A percentile compares a stretch with the other conserved stretches of the same genome.
These are phyloP conservation scores for Trichacis sp. DNA, from an alignment of 2,888 invertebrate genomes.

Conservation along the genomic window DNA sequence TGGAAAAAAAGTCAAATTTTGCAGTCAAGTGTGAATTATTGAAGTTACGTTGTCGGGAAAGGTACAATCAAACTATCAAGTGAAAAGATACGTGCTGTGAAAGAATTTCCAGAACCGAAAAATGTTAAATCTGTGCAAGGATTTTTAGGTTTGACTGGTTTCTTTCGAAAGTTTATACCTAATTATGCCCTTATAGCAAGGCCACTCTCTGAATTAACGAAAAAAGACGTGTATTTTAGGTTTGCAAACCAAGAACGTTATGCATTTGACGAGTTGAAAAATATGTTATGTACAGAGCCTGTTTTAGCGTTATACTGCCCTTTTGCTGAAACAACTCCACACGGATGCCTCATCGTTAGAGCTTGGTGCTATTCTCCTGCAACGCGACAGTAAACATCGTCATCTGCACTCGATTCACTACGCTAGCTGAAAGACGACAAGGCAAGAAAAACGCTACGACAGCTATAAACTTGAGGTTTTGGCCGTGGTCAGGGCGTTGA, in stretches of 20 bases:
- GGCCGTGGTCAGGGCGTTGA: slow-evolving; percentile 40
- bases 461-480: slow-evolving; percentile 48
- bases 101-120: no score
- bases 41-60: slow-evolving; percentile 33
- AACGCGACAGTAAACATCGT: slow-evolving; percentile 19
- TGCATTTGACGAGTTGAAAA: slow-evolving; percentile 10
- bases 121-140: no score
- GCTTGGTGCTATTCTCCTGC: slow-evolving; percentile 37
- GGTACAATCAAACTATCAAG: no score
- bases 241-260: slow-evolving; percentile 12
- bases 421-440: slow-evolving; percentile 33
- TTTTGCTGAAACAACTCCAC: slow-evolving; percentile 23
- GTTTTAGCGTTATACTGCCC: slow-evolving; percentile 44
- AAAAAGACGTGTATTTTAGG: slow-evolving; percentile 33
- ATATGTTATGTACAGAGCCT: slow-evolving; percentile 19
- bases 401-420: slow-evolving; percentile 26
- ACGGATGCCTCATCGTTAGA: slow-evolving; percentile 31
- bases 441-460: slow-evolving; percentile 41
- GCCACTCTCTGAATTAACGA: slow-evolving; percentile 47
- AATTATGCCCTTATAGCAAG: no score
- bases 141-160: no score
- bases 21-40: slow-evolving; percentile 36
- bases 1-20: slow-evolving; percentile 44
- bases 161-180: no score
- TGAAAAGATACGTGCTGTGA: no score